phyloP scores from a whole-genome alignment of 2,888 invertebrate species.

The Oscheius sp. region DNA sequence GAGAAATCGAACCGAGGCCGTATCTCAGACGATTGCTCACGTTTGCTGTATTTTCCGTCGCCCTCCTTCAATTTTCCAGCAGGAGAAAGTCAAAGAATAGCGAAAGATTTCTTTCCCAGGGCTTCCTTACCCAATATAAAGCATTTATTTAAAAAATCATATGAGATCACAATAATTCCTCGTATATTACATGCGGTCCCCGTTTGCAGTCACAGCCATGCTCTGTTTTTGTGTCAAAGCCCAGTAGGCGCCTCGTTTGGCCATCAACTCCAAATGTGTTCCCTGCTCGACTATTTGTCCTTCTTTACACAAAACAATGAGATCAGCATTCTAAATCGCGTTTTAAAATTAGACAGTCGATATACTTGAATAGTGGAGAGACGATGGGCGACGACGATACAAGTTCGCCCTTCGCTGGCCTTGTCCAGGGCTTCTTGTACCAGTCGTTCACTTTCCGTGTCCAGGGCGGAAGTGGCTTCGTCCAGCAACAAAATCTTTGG shows the following conservation, averaged over 20 bases:
- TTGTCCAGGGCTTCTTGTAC: constrained; percentile 77
- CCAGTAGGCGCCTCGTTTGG: constrained; percentile 81
- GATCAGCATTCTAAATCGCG: constrained; percentile 73
- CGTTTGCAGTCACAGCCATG: constrained; percentile 4
- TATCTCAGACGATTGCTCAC: too few relatives aligned
- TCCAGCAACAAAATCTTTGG: constrained; percentile 73
- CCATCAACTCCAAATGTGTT: constrained; percentile 81
- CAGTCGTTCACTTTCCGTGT: constrained; percentile 77
- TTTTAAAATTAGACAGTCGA: constrained; percentile 58
- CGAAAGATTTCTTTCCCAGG: too few relatives aligned
- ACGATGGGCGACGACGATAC: constrained; percentile 76
- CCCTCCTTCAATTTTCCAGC: too few relatives aligned
- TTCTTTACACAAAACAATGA: constrained; percentile 64
- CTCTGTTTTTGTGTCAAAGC: constrained; percentile 74
- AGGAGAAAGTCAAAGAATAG: too few relatives aligned
- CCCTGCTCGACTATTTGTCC: constrained; percentile 79
- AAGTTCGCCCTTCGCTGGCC: constrained; percentile 75
- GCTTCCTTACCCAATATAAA: too few relatives aligned
- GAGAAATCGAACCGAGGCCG: too few relatives aligned
- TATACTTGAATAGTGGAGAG: constrained; percentile 75
- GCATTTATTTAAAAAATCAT: too few relatives aligned
- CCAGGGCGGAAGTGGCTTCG: constrained; percentile 75
- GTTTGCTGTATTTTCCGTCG: too few relatives aligned
- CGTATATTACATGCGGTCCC: constrained; percentile 12
- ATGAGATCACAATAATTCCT: constrained; percentile 12